These are phyloP conservation scores for Saxicola maurus DNA, from an alignment of 2,797 vertebrate genomes.

Conservation along the genomic window DNA sequence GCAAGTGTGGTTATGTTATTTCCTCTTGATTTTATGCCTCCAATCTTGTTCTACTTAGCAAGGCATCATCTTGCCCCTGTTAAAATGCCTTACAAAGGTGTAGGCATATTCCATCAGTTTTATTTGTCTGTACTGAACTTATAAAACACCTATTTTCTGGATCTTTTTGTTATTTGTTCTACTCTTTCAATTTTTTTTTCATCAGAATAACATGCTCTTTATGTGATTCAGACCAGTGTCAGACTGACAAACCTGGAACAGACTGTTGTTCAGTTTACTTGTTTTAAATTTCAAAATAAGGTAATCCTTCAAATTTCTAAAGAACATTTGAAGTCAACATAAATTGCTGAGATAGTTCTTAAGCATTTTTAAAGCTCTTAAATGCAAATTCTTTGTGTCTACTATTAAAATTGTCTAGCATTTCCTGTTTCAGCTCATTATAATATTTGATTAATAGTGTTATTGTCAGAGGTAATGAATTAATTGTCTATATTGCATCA, in stretches of 20 bases:
- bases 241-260: background rate
- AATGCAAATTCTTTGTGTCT: background rate
- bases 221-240: background rate
- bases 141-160: background rate
- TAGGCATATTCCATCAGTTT: background rate
- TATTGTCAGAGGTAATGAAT: background rate
- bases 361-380: background rate
- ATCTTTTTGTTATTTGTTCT: background rate
- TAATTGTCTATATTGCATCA: background rate
- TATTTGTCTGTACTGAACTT: background rate
- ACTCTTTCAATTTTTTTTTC: background rate
- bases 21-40: background rate
- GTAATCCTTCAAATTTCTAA: background rate
- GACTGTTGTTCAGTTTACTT: background rate
- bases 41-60: background rate
- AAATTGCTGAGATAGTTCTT: background rate
- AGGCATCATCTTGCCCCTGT: background rate
- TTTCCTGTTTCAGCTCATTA: background rate
- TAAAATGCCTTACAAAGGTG: background rate
- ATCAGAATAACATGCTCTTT: background rate
- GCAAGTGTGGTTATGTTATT: background rate
- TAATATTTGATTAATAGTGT: background rate
- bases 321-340: background rate
- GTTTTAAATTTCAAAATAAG: background rate
- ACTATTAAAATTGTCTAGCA: background rate